Base-by-base conservation (phyloP, 2,888 invertebrate species). In the Cantharis nigra region DNA sequence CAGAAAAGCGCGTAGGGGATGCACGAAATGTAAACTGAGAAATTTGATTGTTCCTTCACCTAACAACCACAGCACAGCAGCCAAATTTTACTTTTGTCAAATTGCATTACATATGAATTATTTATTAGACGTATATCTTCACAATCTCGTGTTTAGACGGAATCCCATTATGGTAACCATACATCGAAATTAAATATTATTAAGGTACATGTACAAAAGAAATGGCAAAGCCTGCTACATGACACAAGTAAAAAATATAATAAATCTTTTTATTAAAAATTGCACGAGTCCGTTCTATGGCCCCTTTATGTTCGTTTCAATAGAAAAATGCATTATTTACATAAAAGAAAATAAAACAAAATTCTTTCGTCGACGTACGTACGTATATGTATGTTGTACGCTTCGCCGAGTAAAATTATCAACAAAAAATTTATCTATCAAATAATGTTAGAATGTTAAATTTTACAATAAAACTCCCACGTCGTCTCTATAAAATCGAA, bases 11-110 rank as follows among this genome's bases (percentile, higher is more conserved):
- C 65, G 13, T 23, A 67, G 23, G 74, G 75, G 71, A 75, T 64
- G 65, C 64, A 67, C 65, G 75, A 71, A 64, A 69, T 74, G 16
- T 28, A 70, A 28, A 70, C 73, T 4, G 20, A 20, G 69, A 18
- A 62, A 74, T 16, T 70, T 70, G 65, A 70, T 70, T 74, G 74
- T 74, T 73, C 30, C 11, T 70, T 69, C 16, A 49, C 70, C 63
- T 74, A 70, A 74, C 49, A 49, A 49, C 49, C 49, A 70, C 69
- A 73, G 69, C 20, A n/a, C 11, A 62, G 23, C 14, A n/a, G 62
- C 13, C 10, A 69, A 49, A 62, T 67, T 73, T 67, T 62, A n/a
- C 67, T 11, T 26, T 30, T 16, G 65, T 65, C 67, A 30, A 49
- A 71, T 20, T 11, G 33, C 62, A 62, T n/a, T 69, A 62, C 65